A percentile compares a stretch with the other conserved stretches of the same genome.
Evolutionary conservation across 2,113 vertebrate genomes (phyloP).

Genomic region (Pteruthius melanotis): DNA sequence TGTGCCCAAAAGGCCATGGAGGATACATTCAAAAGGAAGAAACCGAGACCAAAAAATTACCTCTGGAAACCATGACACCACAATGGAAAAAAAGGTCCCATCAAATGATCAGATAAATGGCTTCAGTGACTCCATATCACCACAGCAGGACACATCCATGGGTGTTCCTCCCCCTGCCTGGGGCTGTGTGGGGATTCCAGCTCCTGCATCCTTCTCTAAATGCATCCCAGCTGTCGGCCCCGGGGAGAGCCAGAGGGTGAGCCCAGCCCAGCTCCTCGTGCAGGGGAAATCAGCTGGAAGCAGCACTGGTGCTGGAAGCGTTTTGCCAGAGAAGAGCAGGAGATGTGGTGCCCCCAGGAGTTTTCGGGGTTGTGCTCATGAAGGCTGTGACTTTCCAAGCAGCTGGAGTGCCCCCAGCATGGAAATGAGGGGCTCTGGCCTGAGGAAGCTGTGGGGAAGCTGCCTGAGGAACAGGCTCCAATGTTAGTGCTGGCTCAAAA

Average conservation of each 20-base stretch:
- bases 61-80: not conserved
- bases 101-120: not conserved
- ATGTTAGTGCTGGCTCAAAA: not conserved
- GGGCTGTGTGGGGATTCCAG: not conserved
- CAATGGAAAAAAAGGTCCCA: not conserved
- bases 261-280: not conserved
- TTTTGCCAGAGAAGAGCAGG: not conserved
- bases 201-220: not conserved
- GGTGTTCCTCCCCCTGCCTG: not conserved
- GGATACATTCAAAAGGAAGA: not conserved
- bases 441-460: not conserved
- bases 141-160: not conserved
- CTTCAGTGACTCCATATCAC: not conserved
- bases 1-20: not conserved
- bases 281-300: not conserved
- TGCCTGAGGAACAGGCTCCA: not conserved
- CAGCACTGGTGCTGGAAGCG: not conserved
- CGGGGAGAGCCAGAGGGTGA: not conserved
- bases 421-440: not conserved
- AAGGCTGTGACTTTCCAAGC: not conserved
- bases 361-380: not conserved
- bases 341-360: not conserved
- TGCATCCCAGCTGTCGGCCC: not conserved
- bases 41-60: not conserved
- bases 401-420: not conserved